phyloP scores from a whole-genome alignment of 2,888 invertebrate genomes.

The Dromius quadrimaculatus region DNA sequence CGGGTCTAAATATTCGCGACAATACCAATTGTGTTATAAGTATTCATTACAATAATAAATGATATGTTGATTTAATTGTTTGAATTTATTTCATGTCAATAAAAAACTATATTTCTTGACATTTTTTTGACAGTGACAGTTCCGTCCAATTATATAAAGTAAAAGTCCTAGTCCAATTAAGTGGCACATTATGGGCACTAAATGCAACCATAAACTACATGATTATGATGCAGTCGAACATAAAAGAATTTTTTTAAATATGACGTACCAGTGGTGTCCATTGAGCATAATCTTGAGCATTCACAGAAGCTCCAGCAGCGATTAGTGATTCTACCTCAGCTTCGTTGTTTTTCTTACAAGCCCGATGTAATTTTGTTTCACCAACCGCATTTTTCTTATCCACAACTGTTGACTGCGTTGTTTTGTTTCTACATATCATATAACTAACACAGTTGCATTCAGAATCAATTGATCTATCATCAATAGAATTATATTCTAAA shows the following conservation, averaged over 20 bases:
- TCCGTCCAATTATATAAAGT: no score
- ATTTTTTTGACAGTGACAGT: no score
- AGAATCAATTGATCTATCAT: conserved; percentile 9
- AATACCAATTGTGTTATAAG: no score
- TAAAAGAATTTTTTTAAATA: neutral
- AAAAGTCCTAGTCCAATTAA: no score
- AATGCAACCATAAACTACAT: no score
- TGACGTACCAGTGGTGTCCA: conserved; percentile 35
- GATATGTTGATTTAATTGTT: no score
- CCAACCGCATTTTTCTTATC: conserved; percentile 33
- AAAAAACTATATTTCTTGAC: no score
- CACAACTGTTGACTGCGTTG: neutral
- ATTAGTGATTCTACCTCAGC: conserved; percentile 12
- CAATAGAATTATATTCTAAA: neutral
- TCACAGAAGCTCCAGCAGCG: conserved; percentile 16
- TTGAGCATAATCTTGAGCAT: conserved; percentile 26
- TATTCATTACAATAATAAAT: no score
- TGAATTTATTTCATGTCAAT: no score
- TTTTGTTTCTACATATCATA: conserved; percentile 18
- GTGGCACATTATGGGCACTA: no score
- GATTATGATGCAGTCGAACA: no score
- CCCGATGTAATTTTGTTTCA: conserved; percentile 30
- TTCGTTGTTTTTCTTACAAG: conserved; percentile 22
- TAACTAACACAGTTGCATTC: conserved; percentile 18
- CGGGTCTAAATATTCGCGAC: no score